phyloP scores from a whole-genome alignment of 2,888 invertebrate genomes.

The Deilephila elpenor region DNA sequence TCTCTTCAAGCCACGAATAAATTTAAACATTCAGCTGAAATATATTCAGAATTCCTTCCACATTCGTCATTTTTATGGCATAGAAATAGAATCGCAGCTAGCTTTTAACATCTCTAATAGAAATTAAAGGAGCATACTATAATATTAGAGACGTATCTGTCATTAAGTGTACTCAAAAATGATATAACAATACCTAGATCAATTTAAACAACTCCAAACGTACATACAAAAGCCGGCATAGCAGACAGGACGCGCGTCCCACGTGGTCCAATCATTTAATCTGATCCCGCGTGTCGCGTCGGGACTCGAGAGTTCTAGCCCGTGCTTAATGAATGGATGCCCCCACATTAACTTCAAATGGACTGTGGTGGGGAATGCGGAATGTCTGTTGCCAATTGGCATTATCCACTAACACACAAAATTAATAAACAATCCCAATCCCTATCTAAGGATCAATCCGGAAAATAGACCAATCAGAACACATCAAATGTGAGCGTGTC shows the following conservation, averaged over 20 bases:
- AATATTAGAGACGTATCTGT: too few relatives aligned
- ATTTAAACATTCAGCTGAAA: too few relatives aligned
- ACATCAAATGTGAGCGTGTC: too few relatives aligned
- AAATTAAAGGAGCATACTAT: too few relatives aligned
- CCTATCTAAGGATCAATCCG: too few relatives aligned
- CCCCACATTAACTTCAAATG: constrained; percentile 71
- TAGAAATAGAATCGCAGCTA: too few relatives aligned
- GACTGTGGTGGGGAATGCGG: constrained; percentile 76
- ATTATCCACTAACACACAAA: constrained; percentile 84
- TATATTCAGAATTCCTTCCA: too few relatives aligned
- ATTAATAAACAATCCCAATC: too few relatives aligned
- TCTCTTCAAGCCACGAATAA: too few relatives aligned
- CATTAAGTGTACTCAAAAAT: neutral
- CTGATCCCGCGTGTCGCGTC: constrained; percentile 33
- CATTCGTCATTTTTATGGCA: too few relatives aligned
- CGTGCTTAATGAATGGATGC: constrained; percentile 68
- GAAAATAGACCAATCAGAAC: too few relatives aligned
- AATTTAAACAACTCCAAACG: neutral
- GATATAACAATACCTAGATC: neutral
- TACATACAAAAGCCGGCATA: constrained; percentile 21
- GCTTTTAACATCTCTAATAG: too few relatives aligned
- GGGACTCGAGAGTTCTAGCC: constrained; percentile 18
- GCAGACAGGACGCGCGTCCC: constrained; percentile 32
- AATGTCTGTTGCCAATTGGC: constrained; percentile 76
- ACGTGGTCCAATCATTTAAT: constrained; percentile 47